Evolutionary conservation across 1,140 invertebrate species (phyloP).

Genomic region (Oryctes rhinoceros): DNA sequence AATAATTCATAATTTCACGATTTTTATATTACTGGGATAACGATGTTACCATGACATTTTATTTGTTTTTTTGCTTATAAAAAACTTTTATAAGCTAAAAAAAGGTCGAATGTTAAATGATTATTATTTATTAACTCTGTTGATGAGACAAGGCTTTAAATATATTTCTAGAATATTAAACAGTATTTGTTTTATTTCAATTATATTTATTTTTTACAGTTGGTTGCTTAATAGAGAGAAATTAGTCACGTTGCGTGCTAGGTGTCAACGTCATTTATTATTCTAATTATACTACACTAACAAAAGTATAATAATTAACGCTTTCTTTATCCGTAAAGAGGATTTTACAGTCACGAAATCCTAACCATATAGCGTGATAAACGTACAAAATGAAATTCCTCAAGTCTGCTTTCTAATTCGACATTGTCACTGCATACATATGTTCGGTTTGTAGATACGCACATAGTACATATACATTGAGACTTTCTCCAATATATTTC

Average conservation of each 20-base stretch:
- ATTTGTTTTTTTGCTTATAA: too few species aligned
- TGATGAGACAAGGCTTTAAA: too few species aligned
- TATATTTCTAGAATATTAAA: too few species aligned
- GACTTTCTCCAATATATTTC: slow-evolving; percentile 19
- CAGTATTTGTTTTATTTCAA: too few species aligned
- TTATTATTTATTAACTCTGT: background rate
- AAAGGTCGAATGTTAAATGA: too few species aligned
- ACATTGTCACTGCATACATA: slow-evolving; percentile 10
- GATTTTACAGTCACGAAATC: background rate
- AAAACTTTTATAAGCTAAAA: too few species aligned
- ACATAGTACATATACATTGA: background rate
- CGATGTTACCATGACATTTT: too few species aligned
- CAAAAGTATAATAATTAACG: too few species aligned
- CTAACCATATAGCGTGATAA: background rate
- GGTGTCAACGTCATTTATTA: background rate
- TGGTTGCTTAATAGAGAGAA: background rate
- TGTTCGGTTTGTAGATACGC: background rate
- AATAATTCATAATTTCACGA: background rate
- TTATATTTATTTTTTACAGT: too few species aligned
- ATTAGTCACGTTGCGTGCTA: background rate
- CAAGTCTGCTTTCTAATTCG: slow-evolving; percentile 2
- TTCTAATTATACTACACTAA: too few species aligned
- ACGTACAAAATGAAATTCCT: slow-evolving; percentile 6
- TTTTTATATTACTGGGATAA: background rate
- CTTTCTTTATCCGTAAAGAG: too few species aligned